Percentiles rank a stretch among this genome's conserved stretches.
These are phyloP conservation scores for Alces alces DNA, from an alignment of 2,113 vertebrate species.

Conservation along the genomic window DNA sequence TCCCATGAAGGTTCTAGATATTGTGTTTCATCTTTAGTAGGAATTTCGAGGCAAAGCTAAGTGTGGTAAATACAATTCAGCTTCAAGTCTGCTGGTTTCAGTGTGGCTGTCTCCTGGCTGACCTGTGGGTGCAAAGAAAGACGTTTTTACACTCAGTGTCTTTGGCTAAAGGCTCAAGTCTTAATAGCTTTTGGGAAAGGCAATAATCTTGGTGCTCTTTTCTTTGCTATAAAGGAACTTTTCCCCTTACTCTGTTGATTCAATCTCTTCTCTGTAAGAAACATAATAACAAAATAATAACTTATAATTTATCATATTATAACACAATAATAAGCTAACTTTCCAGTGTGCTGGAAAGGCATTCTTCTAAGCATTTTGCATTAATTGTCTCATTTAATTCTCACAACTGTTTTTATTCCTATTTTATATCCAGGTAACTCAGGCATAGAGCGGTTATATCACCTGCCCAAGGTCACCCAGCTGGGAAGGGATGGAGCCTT, in stretches of 20 bases:
- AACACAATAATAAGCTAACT: neutral
- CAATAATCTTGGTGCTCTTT: neutral
- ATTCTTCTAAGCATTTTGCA: neutral
- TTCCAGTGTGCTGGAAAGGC: neutral
- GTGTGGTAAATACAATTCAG: neutral
- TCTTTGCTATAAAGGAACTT: neutral
- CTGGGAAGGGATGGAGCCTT: neutral
- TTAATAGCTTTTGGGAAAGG: neutral
- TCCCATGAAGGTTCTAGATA: accelerated
- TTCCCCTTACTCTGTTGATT: neutral
- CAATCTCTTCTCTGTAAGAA: neutral
- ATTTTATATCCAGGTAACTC: neutral
- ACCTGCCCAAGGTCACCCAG: neutral
- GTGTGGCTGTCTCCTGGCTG: neutral
- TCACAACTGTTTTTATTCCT: neutral
- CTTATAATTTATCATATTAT: neutral
- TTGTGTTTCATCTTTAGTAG: neutral
- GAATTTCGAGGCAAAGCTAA: neutral
- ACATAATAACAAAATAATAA: neutral
- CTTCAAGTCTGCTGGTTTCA: neutral
- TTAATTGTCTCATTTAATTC: neutral
- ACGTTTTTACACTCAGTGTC: neutral
- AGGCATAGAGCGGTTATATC: neutral
- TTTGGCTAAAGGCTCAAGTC: neutral
- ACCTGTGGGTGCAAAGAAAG: neutral